A percentile compares a stretch with the other conserved stretches of the same genome.
Conservation (phyloP, 1,140 invertebrate species). For the Diorhabda elongata region DNA sequence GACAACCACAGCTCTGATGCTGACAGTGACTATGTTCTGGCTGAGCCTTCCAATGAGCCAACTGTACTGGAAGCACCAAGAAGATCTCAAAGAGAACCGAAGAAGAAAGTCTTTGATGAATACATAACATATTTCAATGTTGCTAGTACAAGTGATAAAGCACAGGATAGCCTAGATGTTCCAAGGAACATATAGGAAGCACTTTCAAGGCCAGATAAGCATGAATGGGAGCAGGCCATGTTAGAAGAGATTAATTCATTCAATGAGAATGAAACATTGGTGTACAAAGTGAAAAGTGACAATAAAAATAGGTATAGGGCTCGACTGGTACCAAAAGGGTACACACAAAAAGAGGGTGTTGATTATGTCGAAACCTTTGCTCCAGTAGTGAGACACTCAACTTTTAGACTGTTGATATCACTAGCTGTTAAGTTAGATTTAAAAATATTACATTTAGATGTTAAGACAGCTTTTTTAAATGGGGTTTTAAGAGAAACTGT, state of each 20-base stretch:
- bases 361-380: conserved; percentile 33
- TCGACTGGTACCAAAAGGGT: conserved; percentile 42
- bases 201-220: conserved; percentile 27
- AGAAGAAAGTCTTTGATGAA: conserved; percentile 23
- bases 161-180: background rate
- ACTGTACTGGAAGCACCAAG: conserved; percentile 7
- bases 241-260: conserved; percentile 38
- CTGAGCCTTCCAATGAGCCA: background rate
- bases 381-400: conserved; percentile 32
- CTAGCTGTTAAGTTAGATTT: conserved; percentile 39
- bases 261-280: conserved; percentile 38
- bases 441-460: conserved; percentile 34
- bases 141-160: conserved; percentile 12
- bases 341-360: conserved; percentile 36
- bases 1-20: background rate
- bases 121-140: conserved; percentile 14
- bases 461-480: conserved; percentile 31
- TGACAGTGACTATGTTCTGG: background rate
- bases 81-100: conserved; percentile 20
- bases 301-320: conserved; percentile 32
- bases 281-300: conserved; percentile 39
- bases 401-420: conserved; percentile 44
- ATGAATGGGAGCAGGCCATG: conserved; percentile 33
- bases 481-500: conserved; percentile 22
- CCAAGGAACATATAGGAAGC: conserved; percentile 26